Base-by-base conservation (phyloP, 2,888 invertebrate genomes). In the Acleris sparsana region DNA sequence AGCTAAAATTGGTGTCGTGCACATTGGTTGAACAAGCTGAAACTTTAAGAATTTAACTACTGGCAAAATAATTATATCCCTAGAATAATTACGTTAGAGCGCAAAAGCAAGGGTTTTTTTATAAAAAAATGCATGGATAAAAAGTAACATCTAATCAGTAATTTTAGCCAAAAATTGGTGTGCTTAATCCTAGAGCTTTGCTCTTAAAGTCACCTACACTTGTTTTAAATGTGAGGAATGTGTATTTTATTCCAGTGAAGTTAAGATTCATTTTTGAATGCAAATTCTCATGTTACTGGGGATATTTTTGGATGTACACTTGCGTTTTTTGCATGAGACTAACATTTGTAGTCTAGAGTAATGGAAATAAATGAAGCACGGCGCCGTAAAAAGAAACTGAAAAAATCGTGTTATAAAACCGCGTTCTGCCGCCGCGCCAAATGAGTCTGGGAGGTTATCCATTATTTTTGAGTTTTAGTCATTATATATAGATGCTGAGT, bases 391-490 rank as follows among this genome's bases (percentile, higher is more conserved):
- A 64, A 64, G 18, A 25, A 55, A 57, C 52, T 6, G 52, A 33
- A 49, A 53, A 53, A n/a, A 17, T 16, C 55, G 20, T 29, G 59
- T 39, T 49, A 44, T 64, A 51, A 55, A 56, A 64, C 59, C 22
- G 43, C 18, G 39, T 63, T 51, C 5, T 11, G 55, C 49, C 55
- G 55, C 48, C 49, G 39, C 18, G 46, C 39, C 17, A 60, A 64
- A 63, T 59, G 58, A 63, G 53, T 63, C 58, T 60, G 43, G 20
- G 29, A 46, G 25, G 43, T 59, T 48, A 59, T 46, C 51, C 60
- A 65, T 65, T 61, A 51, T 55, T 65, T 65, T 55, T 44, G 20
- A 44, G 56, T 63, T 63, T 63, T 58, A 52, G 20, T 29, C 46
- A 29, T 44, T 56, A 51, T 56, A 25, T n/a, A 56, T 20, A 7